phyloP scores from a whole-genome alignment of 2,888 invertebrate species.

The Agriopis marginaria region DNA sequence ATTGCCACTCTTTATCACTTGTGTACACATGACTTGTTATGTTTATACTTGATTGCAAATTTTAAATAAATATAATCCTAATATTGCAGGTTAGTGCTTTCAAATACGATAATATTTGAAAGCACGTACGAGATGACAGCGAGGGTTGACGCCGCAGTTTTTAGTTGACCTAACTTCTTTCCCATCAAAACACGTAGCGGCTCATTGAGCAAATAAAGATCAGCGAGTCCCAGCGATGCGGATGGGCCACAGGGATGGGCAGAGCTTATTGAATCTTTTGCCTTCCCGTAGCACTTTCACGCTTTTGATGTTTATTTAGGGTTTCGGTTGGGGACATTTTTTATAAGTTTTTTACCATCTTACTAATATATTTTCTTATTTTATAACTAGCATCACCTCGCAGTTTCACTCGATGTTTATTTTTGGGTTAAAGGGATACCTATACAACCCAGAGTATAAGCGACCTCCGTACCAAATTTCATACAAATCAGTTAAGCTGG shows the following conservation, averaged over 20 bases:
- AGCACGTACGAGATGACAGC: background rate
- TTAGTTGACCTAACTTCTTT: conserved; percentile 55
- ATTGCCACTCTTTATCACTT: conserved; percentile 72
- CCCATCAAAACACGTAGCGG: conserved; percentile 41
- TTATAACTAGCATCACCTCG: too few species aligned
- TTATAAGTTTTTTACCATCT: background rate
- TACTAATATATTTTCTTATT: too few species aligned
- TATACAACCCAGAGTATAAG: too few species aligned
- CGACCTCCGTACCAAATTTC: too few species aligned
- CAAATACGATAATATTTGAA: background rate
- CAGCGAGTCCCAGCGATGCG: conserved; percentile 54
- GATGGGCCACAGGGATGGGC: conserved; percentile 44
- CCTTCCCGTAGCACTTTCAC: conserved; percentile 5
- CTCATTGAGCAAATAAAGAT: conserved; percentile 54
- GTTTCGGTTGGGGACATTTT: background rate
- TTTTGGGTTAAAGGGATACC: too few species aligned
- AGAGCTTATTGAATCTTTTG: conserved; percentile 13
- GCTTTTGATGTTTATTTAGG: conserved; percentile 6
- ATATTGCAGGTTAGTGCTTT: background rate
- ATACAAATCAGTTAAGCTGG: too few species aligned
- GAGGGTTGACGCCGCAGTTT: conserved; percentile 16
- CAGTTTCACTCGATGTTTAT: too few species aligned
- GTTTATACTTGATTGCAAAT: conserved; percentile 25
- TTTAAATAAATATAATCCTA: background rate
- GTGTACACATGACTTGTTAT: conserved; percentile 56